A percentile compares a stretch with the other conserved stretches of the same genome.
Conservation (phyloP, 2,888 invertebrate species). For the Corbicula japonica region DNA sequence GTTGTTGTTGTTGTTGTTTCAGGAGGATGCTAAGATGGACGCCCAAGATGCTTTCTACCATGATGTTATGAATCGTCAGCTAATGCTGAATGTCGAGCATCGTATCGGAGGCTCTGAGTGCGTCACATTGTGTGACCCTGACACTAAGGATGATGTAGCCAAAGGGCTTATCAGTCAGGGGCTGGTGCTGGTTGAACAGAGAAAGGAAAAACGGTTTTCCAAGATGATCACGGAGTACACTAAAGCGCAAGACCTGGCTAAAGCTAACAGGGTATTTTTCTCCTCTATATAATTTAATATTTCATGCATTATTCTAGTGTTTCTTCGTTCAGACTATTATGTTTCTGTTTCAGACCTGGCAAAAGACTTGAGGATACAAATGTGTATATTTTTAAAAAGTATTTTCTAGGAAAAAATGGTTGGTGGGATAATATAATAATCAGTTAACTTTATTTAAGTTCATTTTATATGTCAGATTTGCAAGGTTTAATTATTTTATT, state of each 20-base stretch:
- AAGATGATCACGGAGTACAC: constrained; percentile 92
- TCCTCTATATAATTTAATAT: too few relatives aligned
- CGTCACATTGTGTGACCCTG: constrained; percentile 81
- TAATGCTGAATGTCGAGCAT: constrained; percentile 94
- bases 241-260: constrained; percentile 94
- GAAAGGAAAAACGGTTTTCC: constrained; percentile 93
- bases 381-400: too few relatives aligned
- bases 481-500: too few relatives aligned
- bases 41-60: constrained; percentile 91
- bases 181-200: constrained; percentile 91
- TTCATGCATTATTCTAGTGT: too few relatives aligned
- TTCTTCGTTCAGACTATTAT: too few relatives aligned
- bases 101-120: constrained; percentile 84
- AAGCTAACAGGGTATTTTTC: constrained; percentile 90
- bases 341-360: too few relatives aligned
- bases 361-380: too few relatives aligned
- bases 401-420: too few relatives aligned
- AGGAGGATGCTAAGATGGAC: constrained; percentile 92
- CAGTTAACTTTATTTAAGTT: too few relatives aligned
- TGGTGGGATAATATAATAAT: too few relatives aligned
- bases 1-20: constrained; percentile 21
- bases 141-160: constrained; percentile 90
- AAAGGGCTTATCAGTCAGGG: constrained; percentile 95
- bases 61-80: constrained; percentile 91
- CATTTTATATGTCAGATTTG: too few relatives aligned